Evolutionary conservation across 23 tunicate species (phyloP).

Genomic region (Ciona savignyi): DNA sequence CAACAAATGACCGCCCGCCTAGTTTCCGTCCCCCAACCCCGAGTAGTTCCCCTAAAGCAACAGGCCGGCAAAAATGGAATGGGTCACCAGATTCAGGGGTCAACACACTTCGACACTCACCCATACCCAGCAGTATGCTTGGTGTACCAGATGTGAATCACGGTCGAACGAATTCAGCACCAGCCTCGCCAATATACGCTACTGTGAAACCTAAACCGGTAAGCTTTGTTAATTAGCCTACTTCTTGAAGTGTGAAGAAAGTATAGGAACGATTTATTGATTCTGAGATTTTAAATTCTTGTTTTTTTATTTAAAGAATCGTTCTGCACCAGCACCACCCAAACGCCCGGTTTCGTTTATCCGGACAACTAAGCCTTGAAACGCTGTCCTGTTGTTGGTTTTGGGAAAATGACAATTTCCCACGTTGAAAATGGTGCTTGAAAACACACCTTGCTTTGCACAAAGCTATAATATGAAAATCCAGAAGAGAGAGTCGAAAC

Average conservation of each 20-base stretch:
- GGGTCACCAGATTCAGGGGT: constrained; percentile 6
- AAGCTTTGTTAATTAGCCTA: background rate
- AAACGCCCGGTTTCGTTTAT: constrained; percentile 44
- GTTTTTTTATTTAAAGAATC: constrained; percentile 16
- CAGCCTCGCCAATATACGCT: constrained; percentile 29
- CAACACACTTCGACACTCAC: background rate
- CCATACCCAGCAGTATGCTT: constrained; percentile 6
- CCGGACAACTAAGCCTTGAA: background rate
- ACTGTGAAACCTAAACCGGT: constrained; percentile 25
- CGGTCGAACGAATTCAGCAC: constrained; percentile 40
- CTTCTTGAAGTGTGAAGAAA: background rate
- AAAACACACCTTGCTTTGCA: background rate
- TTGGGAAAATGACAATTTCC: background rate
- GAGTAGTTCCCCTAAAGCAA: constrained; percentile 32
- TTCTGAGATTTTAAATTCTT: background rate
- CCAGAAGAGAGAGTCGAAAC: background rate
- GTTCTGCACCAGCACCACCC: constrained; percentile 82
- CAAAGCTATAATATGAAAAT: background rate
- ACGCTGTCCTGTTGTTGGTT: background rate
- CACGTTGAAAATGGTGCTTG: background rate
- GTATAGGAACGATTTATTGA: background rate
- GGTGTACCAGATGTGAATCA: constrained; percentile 26
- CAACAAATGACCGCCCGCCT: constrained; percentile 25
- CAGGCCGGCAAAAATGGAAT: background rate
- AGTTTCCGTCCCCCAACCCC: constrained; percentile 51